A percentile compares a stretch with the other conserved stretches of the same genome.
phyloP scores from a whole-genome alignment of 2,797 vertebrate genomes.

The Ctenopoma kingsleyae region DNA sequence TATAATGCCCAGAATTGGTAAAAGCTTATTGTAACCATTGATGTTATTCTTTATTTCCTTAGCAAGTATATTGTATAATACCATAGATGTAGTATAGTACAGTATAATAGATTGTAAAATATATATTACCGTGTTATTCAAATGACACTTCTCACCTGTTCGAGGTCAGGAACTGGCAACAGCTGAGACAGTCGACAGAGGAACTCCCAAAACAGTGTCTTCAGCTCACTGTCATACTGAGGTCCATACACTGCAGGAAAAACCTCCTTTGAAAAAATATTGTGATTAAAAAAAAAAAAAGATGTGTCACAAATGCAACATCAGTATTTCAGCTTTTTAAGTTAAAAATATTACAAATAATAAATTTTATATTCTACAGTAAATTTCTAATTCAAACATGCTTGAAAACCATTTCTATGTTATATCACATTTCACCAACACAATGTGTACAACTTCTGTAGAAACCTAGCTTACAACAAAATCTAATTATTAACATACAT shows the following conservation, averaged over 20 bases:
- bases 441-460: not conserved
- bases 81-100: no score
- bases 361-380: not conserved
- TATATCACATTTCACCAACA: not conserved
- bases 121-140: not conserved
- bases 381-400: not conserved
- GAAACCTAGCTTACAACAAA: not conserved
- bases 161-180: slow-evolving; percentile 80
- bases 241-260: slow-evolving; percentile 85
- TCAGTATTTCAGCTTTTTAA: not conserved
- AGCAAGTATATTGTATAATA: no score
- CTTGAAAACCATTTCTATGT: not conserved
- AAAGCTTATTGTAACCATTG: no score
- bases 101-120: not conserved
- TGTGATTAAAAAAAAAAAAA: not conserved
- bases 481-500: not conserved
- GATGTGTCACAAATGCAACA: not conserved
- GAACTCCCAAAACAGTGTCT: slow-evolving; percentile 87
- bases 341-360: not conserved
- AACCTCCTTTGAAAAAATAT: slow-evolving; percentile 73
- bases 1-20: no score
- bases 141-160: slow-evolving; percentile 78
- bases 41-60: not conserved
- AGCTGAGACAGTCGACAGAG: slow-evolving; percentile 83
- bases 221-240: slow-evolving; percentile 82